Conservation (phyloP, 2,113 vertebrate species). For the Sula dactylatra region DNA sequence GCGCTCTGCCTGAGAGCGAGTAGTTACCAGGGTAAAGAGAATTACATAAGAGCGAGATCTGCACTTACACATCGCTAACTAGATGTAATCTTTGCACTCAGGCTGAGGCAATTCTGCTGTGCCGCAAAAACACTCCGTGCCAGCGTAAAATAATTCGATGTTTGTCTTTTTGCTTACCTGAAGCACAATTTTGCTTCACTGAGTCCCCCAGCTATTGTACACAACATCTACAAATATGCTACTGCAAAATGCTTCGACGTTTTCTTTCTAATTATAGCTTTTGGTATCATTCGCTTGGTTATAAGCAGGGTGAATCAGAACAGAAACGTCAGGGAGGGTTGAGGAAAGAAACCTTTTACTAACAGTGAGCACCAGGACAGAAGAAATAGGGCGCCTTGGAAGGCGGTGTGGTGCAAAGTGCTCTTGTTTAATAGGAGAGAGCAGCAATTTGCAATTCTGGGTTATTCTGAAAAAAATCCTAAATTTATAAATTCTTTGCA, state of each 20-base stretch:
- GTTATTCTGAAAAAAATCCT: not conserved
- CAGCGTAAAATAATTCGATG: not conserved
- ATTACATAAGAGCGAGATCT: slow-evolving; percentile 17
- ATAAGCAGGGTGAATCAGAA: slow-evolving; percentile 30
- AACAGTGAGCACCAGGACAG: not conserved
- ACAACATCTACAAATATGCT: not conserved
- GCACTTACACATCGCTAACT: slow-evolving; percentile 10
- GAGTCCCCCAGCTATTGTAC: not conserved
- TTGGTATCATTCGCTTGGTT: not conserved
- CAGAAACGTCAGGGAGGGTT: not conserved
- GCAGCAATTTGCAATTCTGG: not conserved
- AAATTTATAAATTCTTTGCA: not conserved
- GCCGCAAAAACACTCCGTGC: not conserved
- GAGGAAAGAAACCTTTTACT: not conserved
- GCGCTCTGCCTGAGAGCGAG: not conserved
- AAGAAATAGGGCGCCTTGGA: not conserved
- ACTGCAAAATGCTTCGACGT: not conserved
- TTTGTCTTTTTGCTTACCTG: not conserved
- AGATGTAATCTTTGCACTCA: not conserved
- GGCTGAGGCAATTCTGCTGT: slow-evolving; percentile 3
- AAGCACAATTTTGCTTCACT: not conserved
- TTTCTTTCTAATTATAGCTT: slow-evolving; percentile 26
- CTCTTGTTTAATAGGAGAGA: not conserved
- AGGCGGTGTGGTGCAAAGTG: not conserved
- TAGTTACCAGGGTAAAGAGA: slow-evolving; percentile 47